Conservation (phyloP, 2,888 invertebrate genomes). For the Chloroclystis v-ata region DNA sequence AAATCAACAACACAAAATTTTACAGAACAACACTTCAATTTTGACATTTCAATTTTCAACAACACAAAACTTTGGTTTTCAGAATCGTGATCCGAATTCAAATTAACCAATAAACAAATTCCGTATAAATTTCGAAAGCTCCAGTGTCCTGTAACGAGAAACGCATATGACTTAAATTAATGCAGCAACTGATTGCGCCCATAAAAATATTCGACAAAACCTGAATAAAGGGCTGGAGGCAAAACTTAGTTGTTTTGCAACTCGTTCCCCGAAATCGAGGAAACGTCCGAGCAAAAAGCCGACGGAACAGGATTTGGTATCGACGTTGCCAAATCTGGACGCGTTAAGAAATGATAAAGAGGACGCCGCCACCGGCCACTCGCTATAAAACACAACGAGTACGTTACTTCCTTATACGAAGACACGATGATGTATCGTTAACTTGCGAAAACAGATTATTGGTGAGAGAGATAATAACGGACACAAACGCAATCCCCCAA, state of each 20-base stretch:
- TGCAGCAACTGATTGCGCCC: conserved; percentile 55
- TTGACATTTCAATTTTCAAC: no score
- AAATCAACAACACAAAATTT: conserved; percentile 55
- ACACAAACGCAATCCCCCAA: not conserved
- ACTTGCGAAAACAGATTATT: conserved; percentile 16
- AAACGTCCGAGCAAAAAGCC: conserved; percentile 71
- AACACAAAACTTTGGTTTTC: conserved; percentile 29
- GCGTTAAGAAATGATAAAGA: conserved; percentile 75
- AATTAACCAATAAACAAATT: not conserved
- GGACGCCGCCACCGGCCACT: conserved; percentile 55
- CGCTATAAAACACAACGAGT: conserved; percentile 42
- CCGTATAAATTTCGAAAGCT: conserved; percentile 16
- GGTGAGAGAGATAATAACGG: not conserved
- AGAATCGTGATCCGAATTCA: conserved; percentile 26
- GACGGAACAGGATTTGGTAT: conserved; percentile 73
- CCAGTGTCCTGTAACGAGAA: conserved; percentile 39
- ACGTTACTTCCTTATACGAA: conserved; percentile 43
- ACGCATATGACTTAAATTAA: conserved; percentile 55
- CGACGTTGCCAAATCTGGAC: conserved; percentile 74
- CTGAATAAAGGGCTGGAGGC: conserved; percentile 72
- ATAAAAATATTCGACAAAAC: conserved; percentile 75
- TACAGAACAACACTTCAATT: conserved; percentile 48
- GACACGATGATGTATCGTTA: conserved; percentile 35
- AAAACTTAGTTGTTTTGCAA: conserved; percentile 65
- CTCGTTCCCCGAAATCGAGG: conserved; percentile 72